A percentile compares a stretch with the other conserved stretches of the same genome.
Conservation (phyloP, 2,888 invertebrate genomes). For the Agrotis puta region DNA sequence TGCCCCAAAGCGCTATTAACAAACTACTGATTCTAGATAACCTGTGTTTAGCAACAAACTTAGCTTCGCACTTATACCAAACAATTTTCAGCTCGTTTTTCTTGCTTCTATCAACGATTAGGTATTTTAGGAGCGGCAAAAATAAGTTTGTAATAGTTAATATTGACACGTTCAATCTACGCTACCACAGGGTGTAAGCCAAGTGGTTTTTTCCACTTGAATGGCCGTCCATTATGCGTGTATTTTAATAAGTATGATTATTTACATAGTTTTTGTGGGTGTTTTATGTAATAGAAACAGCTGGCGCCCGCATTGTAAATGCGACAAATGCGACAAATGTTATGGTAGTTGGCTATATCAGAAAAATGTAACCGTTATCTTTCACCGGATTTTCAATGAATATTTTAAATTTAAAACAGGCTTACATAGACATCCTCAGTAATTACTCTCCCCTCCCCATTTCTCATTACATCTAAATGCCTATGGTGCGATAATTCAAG, state of each 20-base stretch:
- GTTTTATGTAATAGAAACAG: conserved; percentile 13
- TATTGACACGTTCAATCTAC: conserved; percentile 79
- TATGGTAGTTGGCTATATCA: background rate
- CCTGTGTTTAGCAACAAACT: conserved; percentile 69
- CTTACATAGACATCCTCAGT: conserved; percentile 36
- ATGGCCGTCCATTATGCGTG: conserved; percentile 64
- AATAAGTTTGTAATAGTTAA: conserved; percentile 63
- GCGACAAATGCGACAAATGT: background rate
- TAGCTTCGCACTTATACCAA: conserved; percentile 35
- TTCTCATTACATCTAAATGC: conserved; percentile 51
- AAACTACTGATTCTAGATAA: conserved; percentile 78
- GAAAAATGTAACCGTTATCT: conserved; percentile 24
- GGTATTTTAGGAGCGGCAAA: conserved; percentile 45
- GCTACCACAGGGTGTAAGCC: conserved; percentile 66
- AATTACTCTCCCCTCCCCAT: conserved; percentile 47
- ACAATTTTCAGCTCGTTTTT: conserved; percentile 24
- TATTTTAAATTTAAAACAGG: conserved; percentile 33
- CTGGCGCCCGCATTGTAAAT: conserved; percentile 41
- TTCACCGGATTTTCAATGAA: conserved; percentile 2
- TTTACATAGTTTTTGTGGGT: conserved; percentile 19
- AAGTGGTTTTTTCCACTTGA: conserved; percentile 71
- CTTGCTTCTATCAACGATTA: conserved; percentile 1
- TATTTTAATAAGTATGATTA: conserved; percentile 51
- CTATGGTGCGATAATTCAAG: conserved; percentile 51
- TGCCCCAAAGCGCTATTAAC: conserved; percentile 68